Conservation (phyloP, 2,888 invertebrate genomes). For the Caenorhabditis parvicauda region DNA sequence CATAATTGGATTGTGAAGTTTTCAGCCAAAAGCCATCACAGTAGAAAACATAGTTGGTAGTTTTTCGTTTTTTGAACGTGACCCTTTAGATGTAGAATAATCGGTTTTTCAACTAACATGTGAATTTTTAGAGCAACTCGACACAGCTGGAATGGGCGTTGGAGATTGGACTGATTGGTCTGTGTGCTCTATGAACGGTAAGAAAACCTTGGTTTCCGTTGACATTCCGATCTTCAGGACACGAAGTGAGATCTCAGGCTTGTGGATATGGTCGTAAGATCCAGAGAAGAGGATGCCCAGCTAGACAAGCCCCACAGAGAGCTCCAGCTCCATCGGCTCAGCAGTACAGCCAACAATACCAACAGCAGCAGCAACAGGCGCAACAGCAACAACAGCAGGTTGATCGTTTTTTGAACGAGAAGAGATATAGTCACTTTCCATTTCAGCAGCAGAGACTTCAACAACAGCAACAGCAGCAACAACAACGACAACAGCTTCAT, state of each 20-base stretch:
- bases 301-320: slow-evolving; percentile 40
- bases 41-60: not conserved
- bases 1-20: not conserved
- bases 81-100: not conserved
- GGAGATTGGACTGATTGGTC: slow-evolving; percentile 54
- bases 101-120: too few species aligned
- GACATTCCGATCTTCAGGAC: slow-evolving; percentile 21
- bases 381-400: slow-evolving; percentile 13
- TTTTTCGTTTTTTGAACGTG: not conserved
- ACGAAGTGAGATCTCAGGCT: slow-evolving; percentile 46
- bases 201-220: slow-evolving; percentile 3
- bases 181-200: slow-evolving; percentile 27
- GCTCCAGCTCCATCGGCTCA: slow-evolving; percentile 32
- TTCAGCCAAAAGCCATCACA: not conserved
- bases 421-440: slow-evolving; percentile 2
- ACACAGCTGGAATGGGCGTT: slow-evolving; percentile 23
- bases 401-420: slow-evolving; percentile 8
- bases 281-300: slow-evolving; percentile 54
- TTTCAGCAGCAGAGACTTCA: slow-evolving; percentile 23
- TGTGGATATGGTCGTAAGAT: slow-evolving; percentile 54
- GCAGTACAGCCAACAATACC: slow-evolving; percentile 22
- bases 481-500: slow-evolving; percentile 18
- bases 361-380: slow-evolving; percentile 19
- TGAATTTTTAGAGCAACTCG: slow-evolving; percentile 30
- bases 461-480: slow-evolving; percentile 23